Evolutionary conservation across 2,888 invertebrate species (phyloP).

Genomic region (Syrista parreyssii): DNA sequence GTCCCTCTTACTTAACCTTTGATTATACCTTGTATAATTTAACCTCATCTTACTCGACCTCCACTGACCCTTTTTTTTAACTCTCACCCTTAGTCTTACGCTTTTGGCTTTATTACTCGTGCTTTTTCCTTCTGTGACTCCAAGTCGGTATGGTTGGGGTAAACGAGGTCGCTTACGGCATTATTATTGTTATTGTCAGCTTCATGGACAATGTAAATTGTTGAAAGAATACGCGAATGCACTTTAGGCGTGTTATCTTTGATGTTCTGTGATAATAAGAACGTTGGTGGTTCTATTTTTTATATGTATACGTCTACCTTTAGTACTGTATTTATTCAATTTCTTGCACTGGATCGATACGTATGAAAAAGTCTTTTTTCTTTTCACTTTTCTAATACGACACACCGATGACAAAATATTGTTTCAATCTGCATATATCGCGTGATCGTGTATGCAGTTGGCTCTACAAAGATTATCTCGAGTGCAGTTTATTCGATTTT

Average conservation of each 20-base stretch:
- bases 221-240: not conserved
- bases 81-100: no score
- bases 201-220: not conserved
- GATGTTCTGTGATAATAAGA: not conserved
- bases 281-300: not conserved
- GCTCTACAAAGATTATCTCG: not conserved
- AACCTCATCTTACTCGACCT: not conserved
- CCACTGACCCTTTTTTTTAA: not conserved
- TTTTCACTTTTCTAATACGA: not conserved
- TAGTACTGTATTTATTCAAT: not conserved
- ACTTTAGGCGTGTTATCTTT: not conserved
- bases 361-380: not conserved
- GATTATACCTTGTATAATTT: not conserved
- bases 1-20: not conserved
- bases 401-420: not conserved
- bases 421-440: not conserved
- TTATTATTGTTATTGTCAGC: not conserved
- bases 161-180: not conserved
- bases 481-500: not conserved
- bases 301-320: not conserved
- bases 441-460: not conserved
- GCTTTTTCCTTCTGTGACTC: not conserved
- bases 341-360: not conserved
- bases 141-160: not conserved
- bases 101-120: no score